Percentiles rank a stretch among this genome's conserved stretches.
Evolutionary conservation across 2,113 vertebrate genomes (phyloP).

Genomic region (Pan troglodytes): DNA sequence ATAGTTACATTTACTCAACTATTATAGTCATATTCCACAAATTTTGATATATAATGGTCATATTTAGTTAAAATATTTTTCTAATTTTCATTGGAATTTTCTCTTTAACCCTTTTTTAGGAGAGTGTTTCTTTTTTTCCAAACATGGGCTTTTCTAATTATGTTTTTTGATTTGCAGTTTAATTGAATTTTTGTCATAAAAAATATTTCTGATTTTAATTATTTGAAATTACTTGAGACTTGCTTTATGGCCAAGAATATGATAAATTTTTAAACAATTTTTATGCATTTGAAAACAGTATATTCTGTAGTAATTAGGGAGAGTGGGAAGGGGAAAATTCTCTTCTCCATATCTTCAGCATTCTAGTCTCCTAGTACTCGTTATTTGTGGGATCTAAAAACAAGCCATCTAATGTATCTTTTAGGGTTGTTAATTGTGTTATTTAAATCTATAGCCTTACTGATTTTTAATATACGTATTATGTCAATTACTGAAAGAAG

Average conservation of each 20-base stretch:
- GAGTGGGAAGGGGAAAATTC: neutral
- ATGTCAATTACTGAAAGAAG: neutral
- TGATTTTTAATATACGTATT: neutral
- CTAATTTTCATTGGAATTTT: neutral
- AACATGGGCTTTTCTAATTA: neutral
- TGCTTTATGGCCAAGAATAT: neutral
- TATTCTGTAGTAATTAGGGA: neutral
- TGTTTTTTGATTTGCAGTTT: neutral
- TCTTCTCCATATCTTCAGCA: neutral
- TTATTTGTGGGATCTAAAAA: neutral
- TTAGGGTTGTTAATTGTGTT: neutral
- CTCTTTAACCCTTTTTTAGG: neutral
- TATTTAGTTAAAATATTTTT: neutral
- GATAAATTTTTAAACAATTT: neutral
- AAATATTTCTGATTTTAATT: neutral
- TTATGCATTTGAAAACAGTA: neutral
- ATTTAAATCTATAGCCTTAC: neutral
- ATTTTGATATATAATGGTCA: neutral
- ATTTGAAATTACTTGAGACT: neutral
- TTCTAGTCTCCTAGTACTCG: neutral
- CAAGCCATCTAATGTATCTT: neutral
- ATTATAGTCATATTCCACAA: neutral
- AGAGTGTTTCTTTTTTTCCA: conserved; percentile 12
- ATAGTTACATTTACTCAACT: neutral
- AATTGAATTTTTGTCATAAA: neutral